phyloP scores from a whole-genome alignment of 2,888 invertebrate species.

The Morpho deidamia region DNA sequence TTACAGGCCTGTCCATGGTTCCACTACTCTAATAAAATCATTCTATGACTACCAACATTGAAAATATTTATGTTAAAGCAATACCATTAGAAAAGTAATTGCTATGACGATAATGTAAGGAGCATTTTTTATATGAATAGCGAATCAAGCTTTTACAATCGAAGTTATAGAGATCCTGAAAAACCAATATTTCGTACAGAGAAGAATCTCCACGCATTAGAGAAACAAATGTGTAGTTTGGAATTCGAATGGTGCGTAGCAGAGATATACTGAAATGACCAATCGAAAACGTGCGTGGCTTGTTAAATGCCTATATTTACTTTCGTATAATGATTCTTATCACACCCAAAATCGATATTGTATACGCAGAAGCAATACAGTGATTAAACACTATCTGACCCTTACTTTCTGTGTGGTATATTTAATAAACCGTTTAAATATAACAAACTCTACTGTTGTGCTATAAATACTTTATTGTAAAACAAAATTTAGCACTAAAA shows the following conservation, averaged over 20 bases:
- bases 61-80: too few species aligned
- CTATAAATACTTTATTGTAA: too few species aligned
- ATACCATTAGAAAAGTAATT: too few species aligned
- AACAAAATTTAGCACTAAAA: too few species aligned
- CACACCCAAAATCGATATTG: not conserved
- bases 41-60: too few species aligned
- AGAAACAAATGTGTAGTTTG: constrained; percentile 35
- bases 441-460: too few species aligned
- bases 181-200: not conserved
- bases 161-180: not conserved
- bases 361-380: not conserved
- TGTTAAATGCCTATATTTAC: constrained; percentile 51
- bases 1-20: too few species aligned
- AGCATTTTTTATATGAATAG: too few species aligned
- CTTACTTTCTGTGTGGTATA: not conserved
- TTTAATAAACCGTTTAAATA: too few species aligned
- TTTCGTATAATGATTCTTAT: constrained; percentile 27
- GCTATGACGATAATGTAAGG: too few species aligned
- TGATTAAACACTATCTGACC: not conserved
- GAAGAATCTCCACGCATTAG: not conserved
- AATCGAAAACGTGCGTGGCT: constrained; percentile 64
- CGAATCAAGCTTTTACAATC: too few species aligned
- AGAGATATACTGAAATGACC: constrained; percentile 75
- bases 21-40: too few species aligned
- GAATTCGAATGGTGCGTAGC: constrained; percentile 61